Evolutionary conservation across 2,113 vertebrate species (phyloP), one percentile per base, ranked within the genome.

Genomic region (Spea multiplicata): DNA sequence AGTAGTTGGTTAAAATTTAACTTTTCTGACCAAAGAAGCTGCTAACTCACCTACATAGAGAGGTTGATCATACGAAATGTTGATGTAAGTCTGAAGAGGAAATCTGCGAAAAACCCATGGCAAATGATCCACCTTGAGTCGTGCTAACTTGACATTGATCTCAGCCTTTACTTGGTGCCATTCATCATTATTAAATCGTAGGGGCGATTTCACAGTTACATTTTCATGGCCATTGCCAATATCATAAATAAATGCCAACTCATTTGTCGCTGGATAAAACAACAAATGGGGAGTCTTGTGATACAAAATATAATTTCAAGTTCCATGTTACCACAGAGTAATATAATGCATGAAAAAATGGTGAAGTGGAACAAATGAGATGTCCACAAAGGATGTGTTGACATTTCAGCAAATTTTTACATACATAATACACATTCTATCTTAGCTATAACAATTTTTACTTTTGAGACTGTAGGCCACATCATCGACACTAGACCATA

Each of bases 131-230:
- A 99, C 96, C n/a, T 95, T 94, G 50, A 99, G 91, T 13, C 96
- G 90, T 0, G 94, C 95, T 82, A 96, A 81, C 83, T 99, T 99
- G 83, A 96, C 95, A 0, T 99, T 99, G 86, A 98, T 90, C 85
- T 99, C 97, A 0, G 94, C 97, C 83, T 96, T 94, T 77, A 99
- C 95, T 77, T 95, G 92, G 82, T 99, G 97, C 97, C 97, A 99
- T 83, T 97, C 95, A 0, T 99, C 96, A 0, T 99, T 94, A 0
- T 95, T 96, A 74, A 98, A 95, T 17, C 93, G 90, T 5, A 93
- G 85, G 3, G 84, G 91, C 0, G 95, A 93, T 16, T 84, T 86
- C 3, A 94, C 89, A 0, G 95, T 97, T 76, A 95, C 88, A 77
- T 99, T 98, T 82, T 96, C 88, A 0, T 97, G 95, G 55, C 97